Percentiles rank a stretch among this genome's conserved stretches.
Conservation (phyloP, 2,888 invertebrate species). For the Spodoptera littoralis region DNA sequence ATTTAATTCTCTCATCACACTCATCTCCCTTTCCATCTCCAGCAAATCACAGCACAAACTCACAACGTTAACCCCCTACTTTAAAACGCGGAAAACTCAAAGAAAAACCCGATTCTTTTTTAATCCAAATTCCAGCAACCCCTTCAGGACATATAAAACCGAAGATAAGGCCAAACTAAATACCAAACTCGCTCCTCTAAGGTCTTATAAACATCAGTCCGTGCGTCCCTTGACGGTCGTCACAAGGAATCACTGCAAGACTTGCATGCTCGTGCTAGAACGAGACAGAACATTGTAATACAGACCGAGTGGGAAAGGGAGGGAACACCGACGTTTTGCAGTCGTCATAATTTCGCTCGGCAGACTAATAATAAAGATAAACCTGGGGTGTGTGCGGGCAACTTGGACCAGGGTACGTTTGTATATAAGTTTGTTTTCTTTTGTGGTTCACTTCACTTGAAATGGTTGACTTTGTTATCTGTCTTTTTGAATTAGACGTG, state of each 20-base stretch:
- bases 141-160: constrained; percentile 71
- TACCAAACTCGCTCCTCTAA: constrained; percentile 75
- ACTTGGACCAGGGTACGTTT: constrained; percentile 44
- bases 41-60: too few relatives aligned
- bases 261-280: constrained; percentile 69
- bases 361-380: constrained; percentile 89
- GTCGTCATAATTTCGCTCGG: constrained; percentile 89
- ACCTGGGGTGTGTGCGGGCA: constrained; percentile 65
- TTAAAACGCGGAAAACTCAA: constrained; percentile 4
- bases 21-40: too few relatives aligned
- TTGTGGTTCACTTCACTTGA: constrained; percentile 28
- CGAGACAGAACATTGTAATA: constrained; percentile 52
- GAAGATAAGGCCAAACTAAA: constrained; percentile 76
- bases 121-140: constrained; percentile 65
- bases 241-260: constrained; percentile 79
- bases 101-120: constrained; percentile 63
- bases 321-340: constrained; percentile 80
- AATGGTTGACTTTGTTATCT: constrained; percentile 44
- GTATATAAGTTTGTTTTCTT: constrained; percentile 43
- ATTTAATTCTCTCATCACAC: too few relatives aligned
- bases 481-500: constrained; percentile 25
- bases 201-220: constrained; percentile 76
- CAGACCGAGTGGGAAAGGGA: constrained; percentile 61
- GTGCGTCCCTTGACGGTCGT: constrained; percentile 75
- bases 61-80: background rate